Conservation (phyloP, 2,113 vertebrate genomes). For the Larimichthys crocea region DNA sequence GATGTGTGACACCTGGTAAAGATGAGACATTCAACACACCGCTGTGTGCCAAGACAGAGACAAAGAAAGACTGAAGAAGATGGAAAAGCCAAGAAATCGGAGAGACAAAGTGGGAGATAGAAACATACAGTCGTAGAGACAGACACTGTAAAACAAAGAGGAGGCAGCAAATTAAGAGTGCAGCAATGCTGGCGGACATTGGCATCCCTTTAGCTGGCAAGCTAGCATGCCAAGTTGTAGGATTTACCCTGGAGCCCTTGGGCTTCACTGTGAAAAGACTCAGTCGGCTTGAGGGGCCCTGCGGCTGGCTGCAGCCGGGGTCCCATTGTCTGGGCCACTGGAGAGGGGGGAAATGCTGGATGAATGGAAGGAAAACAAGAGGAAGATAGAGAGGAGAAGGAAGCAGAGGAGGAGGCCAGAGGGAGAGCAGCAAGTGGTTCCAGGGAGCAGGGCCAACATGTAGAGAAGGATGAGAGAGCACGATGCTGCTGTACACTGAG, state of each 20-base stretch:
- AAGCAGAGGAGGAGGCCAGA: slow-evolving; percentile 61
- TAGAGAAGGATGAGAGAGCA: slow-evolving; percentile 32
- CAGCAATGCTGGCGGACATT: slow-evolving; percentile 81
- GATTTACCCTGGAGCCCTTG: slow-evolving; percentile 85
- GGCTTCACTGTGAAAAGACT: slow-evolving; percentile 84
- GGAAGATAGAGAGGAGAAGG: slow-evolving; percentile 54
- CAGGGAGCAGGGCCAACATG: slow-evolving; percentile 64
- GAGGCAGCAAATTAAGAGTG: slow-evolving; percentile 74
- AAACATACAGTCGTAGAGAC: slow-evolving; percentile 61
- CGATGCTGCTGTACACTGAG: slow-evolving; percentile 32
- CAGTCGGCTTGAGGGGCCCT: slow-evolving; percentile 79
- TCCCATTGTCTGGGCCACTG: slow-evolving; percentile 75
- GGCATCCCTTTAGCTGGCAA: slow-evolving; percentile 82
- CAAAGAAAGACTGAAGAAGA: slow-evolving; percentile 43
- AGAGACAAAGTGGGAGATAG: slow-evolving; percentile 52
- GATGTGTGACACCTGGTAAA: slow-evolving; percentile 12
- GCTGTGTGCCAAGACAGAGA: slow-evolving; percentile 39
- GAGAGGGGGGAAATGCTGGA: slow-evolving; percentile 69
- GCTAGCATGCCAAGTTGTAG: slow-evolving; percentile 85
- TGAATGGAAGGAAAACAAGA: slow-evolving; percentile 76
- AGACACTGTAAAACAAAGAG: slow-evolving; percentile 64
- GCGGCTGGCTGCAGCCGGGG: slow-evolving; percentile 69
- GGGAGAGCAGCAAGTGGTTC: slow-evolving; percentile 76
- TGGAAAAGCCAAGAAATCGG: slow-evolving; percentile 32
- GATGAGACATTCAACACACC: slow-evolving; percentile 24